Conservation (phyloP, 2,113 vertebrate genomes). For the Podilymbus podiceps region DNA sequence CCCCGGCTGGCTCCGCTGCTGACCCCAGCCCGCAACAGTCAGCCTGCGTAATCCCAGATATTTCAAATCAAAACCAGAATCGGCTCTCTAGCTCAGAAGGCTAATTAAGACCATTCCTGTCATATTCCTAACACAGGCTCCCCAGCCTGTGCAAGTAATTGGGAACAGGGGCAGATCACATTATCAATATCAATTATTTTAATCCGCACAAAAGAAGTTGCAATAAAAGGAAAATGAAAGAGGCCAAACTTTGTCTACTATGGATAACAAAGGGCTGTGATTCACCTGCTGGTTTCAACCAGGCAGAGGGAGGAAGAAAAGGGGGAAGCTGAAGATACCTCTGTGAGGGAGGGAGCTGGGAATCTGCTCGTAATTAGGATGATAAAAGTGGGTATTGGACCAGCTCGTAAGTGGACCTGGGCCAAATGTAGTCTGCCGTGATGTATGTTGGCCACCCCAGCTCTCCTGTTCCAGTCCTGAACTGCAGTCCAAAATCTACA, state of each 20-base stretch:
- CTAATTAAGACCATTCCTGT: constrained; percentile 53
- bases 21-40: constrained; percentile 39
- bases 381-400: constrained; percentile 35
- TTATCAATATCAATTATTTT: constrained; percentile 60
- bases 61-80: constrained; percentile 41
- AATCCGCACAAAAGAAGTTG: constrained; percentile 6
- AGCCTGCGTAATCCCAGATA: not conserved
- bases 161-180: constrained; percentile 8
- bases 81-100: constrained; percentile 12
- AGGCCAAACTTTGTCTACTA: not conserved
- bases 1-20: not conserved
- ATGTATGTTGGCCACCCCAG: constrained; percentile 61
- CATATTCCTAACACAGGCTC: not conserved
- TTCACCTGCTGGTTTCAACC: not conserved
- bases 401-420: not conserved
- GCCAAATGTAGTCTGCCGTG: constrained; percentile 41
- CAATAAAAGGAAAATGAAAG: not conserved
- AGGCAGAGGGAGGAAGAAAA: not conserved
- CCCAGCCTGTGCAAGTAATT: not conserved
- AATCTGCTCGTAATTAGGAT: constrained; percentile 51
- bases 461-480: constrained; percentile 29
- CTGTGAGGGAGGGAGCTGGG: not conserved
- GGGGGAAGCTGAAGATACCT: not conserved
- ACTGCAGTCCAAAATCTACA: constrained; percentile 47
- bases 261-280: not conserved